Percentiles rank a stretch among this genome's conserved stretches.
Evolutionary conservation across 2,888 invertebrate species (phyloP).

Genomic region (Drosophila yooni): DNA sequence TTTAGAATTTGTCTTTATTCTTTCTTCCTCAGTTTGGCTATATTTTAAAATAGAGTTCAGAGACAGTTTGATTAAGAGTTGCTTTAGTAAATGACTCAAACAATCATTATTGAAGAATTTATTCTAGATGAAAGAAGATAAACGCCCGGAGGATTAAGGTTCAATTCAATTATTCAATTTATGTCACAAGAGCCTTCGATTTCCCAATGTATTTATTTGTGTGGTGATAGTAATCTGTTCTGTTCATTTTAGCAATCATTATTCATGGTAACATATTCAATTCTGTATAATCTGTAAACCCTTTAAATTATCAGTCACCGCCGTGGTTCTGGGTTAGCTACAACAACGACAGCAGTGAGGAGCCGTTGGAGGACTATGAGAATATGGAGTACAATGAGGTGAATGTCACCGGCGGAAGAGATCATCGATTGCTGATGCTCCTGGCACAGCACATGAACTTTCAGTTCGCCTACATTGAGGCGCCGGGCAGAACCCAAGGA

Average conservation of each 20-base stretch:
- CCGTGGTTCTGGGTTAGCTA: constrained; percentile 92
- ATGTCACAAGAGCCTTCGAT: background rate
- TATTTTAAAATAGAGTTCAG: background rate
- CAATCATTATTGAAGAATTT: background rate
- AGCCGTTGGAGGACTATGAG: constrained; percentile 17
- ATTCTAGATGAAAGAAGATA: background rate
- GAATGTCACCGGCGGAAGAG: constrained; percentile 89
- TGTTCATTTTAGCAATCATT: background rate
- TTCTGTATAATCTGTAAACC: background rate
- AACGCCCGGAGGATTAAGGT: background rate
- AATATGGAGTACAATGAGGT: constrained; percentile 60
- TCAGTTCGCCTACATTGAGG: constrained; percentile 90
- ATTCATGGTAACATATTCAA: background rate
- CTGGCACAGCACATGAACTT: constrained; percentile 90
- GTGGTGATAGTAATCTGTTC: background rate
- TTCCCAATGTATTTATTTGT: background rate
- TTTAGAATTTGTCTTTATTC: background rate
- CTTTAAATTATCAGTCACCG: constrained; percentile 86
- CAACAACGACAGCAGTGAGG: constrained; percentile 85
- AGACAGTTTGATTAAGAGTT: background rate
- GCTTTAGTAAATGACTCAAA: background rate
- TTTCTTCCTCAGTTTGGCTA: background rate
- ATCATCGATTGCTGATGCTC: constrained; percentile 89
- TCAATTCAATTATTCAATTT: background rate
- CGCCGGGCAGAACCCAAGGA: constrained; percentile 90